phyloP scores from a whole-genome alignment of 2,113 vertebrate genomes.

The Coptodon bakossiorum region DNA sequence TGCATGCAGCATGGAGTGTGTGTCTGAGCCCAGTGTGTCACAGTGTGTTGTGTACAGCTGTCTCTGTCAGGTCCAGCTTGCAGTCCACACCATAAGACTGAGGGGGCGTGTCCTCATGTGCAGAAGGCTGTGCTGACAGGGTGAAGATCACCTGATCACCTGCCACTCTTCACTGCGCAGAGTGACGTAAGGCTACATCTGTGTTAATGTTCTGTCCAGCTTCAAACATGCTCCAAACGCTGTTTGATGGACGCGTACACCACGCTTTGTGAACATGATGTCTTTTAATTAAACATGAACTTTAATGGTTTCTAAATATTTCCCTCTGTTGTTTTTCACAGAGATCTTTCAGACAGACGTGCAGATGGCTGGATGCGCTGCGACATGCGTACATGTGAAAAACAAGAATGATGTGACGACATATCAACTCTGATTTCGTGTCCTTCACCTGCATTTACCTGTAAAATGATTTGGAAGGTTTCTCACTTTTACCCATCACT shows the following conservation, averaged over 20 bases:
- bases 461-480: background rate
- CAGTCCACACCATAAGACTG: background rate
- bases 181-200: background rate
- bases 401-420: background rate
- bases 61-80: background rate
- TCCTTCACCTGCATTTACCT: background rate
- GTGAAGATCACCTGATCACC: background rate
- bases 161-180: background rate
- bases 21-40: background rate
- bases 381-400: background rate
- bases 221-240: background rate
- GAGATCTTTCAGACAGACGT: background rate
- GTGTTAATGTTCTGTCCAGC: background rate
- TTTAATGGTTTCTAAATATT: background rate
- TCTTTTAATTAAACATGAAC: background rate
- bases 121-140: background rate
- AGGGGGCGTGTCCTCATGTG: background rate
- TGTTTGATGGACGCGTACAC: background rate
- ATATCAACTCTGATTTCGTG: background rate
- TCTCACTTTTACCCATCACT: background rate
- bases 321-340: background rate
- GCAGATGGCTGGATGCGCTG: background rate
- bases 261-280: background rate
- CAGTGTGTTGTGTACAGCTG: background rate
- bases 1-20: background rate